Conservation (phyloP, 2,113 vertebrate genomes). For the Diadophis punctatus region DNA sequence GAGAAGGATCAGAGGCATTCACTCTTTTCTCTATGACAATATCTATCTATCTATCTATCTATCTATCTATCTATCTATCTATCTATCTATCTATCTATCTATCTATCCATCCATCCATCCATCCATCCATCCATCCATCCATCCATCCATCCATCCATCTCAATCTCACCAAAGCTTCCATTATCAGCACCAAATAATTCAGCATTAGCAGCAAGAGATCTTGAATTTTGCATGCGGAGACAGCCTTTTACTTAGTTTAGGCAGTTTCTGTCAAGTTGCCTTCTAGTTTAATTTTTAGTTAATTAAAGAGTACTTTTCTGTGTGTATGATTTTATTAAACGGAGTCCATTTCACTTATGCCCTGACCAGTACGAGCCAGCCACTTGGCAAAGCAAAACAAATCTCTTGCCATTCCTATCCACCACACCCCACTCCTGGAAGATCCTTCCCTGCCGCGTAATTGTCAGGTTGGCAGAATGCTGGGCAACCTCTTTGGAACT, state of each 20-base stretch:
- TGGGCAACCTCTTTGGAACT: background rate
- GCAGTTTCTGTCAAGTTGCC: background rate
- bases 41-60: too few species aligned
- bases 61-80: too few species aligned
- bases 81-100: too few species aligned
- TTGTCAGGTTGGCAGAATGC: background rate
- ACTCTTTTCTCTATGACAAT: background rate
- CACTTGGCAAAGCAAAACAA: background rate
- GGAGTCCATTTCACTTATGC: too few species aligned
- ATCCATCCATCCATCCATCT: too few species aligned
- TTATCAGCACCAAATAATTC: background rate
- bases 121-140: too few species aligned
- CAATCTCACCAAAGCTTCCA: background rate
- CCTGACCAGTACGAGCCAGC: background rate
- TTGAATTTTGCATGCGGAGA: background rate
- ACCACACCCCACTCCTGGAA: background rate
- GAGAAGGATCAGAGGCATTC: background rate
- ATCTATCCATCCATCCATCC: too few species aligned
- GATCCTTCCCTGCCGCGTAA: background rate
- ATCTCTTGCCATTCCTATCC: background rate
- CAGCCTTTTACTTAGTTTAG: background rate
- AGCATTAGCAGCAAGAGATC: background rate
- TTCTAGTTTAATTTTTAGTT: background rate
- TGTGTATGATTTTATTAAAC: background rate
- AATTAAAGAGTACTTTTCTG: background rate